Evolutionary conservation across 2,888 invertebrate genomes (phyloP).

Genomic region (Melieria omissa): DNA sequence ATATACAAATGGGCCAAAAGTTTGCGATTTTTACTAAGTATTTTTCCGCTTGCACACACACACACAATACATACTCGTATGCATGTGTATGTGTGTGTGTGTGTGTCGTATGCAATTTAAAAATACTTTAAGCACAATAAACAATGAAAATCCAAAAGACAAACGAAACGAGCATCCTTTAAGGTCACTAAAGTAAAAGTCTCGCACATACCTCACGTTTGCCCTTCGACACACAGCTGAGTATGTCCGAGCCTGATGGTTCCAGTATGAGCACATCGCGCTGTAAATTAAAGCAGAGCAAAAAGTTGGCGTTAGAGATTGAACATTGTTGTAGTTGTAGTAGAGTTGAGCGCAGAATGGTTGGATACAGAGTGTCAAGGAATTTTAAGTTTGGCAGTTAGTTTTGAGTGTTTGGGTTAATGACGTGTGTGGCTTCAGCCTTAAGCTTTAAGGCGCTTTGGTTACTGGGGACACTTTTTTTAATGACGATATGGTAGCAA

Average conservation of each 20-base stretch:
- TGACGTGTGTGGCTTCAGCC: too few species aligned
- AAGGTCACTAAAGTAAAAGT: slow-evolving; percentile 32
- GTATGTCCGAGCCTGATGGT: slow-evolving; percentile 82
- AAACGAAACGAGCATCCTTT: slow-evolving; percentile 38
- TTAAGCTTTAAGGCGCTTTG: too few species aligned
- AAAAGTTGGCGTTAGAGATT: neutral
- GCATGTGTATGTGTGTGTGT: too few species aligned
- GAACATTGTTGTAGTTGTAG: neutral
- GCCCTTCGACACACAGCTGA: slow-evolving; percentile 92
- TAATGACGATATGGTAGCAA: too few species aligned
- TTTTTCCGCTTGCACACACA: too few species aligned
- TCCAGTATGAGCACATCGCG: slow-evolving; percentile 89
- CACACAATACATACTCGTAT: too few species aligned
- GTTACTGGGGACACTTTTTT: too few species aligned
- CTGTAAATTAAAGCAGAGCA: slow-evolving; percentile 70
- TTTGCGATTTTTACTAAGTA: slow-evolving; percentile 17
- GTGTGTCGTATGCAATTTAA: too few species aligned
- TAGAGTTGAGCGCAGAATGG: neutral
- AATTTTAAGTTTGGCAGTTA: neutral
- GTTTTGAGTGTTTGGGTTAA: neutral
- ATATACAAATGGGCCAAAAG: slow-evolving; percentile 42
- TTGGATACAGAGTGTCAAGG: slow-evolving; percentile 4
- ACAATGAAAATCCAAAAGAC: neutral
- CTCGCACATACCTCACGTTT: slow-evolving; percentile 83
- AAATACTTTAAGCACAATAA: too few species aligned